These are phyloP conservation scores for Plecotus auritus DNA, from an alignment of 2,113 vertebrate genomes.

Conservation along the genomic window DNA sequence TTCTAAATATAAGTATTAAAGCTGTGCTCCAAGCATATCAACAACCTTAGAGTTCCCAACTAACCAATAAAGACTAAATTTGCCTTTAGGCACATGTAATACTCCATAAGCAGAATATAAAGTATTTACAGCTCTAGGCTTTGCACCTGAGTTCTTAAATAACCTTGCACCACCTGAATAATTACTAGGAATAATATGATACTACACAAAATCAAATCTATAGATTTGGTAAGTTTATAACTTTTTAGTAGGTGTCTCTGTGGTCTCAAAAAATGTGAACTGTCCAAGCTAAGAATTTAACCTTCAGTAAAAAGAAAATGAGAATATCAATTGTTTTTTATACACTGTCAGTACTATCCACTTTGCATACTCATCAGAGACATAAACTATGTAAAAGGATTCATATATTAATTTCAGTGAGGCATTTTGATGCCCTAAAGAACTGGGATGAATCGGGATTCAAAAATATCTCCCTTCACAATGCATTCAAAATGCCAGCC, in stretches of 20 bases:
- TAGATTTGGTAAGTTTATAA: background rate
- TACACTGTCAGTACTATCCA: background rate
- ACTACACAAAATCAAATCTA: background rate
- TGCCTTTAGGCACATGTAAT: background rate
- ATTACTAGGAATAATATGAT: background rate
- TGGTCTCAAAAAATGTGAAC: background rate
- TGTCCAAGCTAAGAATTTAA: background rate
- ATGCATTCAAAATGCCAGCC: background rate
- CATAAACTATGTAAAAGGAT: background rate
- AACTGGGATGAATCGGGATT: background rate
- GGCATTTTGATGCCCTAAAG: background rate
- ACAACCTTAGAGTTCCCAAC: background rate
- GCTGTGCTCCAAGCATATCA: background rate
- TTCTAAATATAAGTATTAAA: slow-evolving; percentile 32
- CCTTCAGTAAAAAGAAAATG: background rate
- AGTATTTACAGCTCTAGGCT: background rate
- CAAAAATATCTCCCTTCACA: background rate
- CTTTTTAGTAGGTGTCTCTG: background rate
- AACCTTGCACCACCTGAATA: background rate
- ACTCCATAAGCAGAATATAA: background rate
- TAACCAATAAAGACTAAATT: background rate
- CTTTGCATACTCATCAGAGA: background rate
- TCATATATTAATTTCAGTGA: background rate
- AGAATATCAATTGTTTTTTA: background rate
- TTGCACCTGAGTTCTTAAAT: background rate